Percentiles rank a stretch among this genome's conserved stretches.
These are phyloP conservation scores for Zaprionus bogoriensis DNA, from an alignment of 2,888 invertebrate species.

Conservation along the genomic window DNA sequence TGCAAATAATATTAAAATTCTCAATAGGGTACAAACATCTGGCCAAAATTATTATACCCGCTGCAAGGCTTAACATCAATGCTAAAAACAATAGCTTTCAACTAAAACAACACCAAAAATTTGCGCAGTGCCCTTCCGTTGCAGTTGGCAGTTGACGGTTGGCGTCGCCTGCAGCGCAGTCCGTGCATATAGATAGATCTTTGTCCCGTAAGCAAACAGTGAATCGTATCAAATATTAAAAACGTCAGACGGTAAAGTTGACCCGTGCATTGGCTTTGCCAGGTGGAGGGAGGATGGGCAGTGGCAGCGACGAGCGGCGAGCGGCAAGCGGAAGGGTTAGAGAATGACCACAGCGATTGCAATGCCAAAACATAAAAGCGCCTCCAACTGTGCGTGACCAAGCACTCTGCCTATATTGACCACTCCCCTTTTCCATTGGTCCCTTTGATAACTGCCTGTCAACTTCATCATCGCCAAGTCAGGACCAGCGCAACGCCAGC, in stretches of 20 bases:
- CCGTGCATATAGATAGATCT: slow-evolving; percentile 4
- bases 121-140: not conserved
- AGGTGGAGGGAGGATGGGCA: not conserved
- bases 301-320: not conserved
- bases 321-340: too few species aligned
- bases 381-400: not conserved
- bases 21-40: too few species aligned
- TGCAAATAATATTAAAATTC: not conserved
- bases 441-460: not conserved
- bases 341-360: too few species aligned
- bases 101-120: too few species aligned
- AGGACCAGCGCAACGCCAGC: not conserved
- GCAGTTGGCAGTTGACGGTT: not conserved
- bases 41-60: too few species aligned
- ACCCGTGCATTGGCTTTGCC: not conserved
- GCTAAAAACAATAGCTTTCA: too few species aligned
- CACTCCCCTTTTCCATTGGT: not conserved
- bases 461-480: not conserved
- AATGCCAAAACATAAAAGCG: not conserved
- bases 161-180: not conserved
- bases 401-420: not conserved
- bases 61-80: too few species aligned
- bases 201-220: not conserved
- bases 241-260: not conserved
- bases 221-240: slow-evolving; percentile 10